These are phyloP conservation scores for Apogon talboti DNA, from an alignment of 2,797 vertebrate genomes.

Conservation along the genomic window DNA sequence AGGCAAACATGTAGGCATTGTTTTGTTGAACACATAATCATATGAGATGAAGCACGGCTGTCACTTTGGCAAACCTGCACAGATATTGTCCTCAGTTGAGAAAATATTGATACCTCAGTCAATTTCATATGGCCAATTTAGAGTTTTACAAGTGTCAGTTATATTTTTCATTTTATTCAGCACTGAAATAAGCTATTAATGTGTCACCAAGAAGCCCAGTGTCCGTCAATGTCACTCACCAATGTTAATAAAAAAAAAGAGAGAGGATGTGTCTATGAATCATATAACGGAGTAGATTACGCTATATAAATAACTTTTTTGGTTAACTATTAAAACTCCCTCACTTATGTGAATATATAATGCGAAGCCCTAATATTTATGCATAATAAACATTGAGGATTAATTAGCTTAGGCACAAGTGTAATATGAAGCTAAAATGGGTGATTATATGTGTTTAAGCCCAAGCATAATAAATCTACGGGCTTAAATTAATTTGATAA, in stretches of 20 bases:
- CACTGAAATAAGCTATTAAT: neutral
- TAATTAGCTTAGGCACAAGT: slow-evolving; percentile 81
- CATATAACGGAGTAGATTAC: slow-evolving; percentile 20
- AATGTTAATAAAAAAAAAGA: slow-evolving; percentile 41
- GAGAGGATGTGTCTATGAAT: slow-evolving; percentile 25
- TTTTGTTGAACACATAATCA: slow-evolving; percentile 77
- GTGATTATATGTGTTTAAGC: slow-evolving; percentile 81
- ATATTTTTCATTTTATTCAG: neutral
- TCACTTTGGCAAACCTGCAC: slow-evolving; percentile 52
- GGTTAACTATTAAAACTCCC: slow-evolving; percentile 45
- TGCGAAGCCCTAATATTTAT: slow-evolving; percentile 76
- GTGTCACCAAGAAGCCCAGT: slow-evolving; percentile 12
- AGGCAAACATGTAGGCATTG: slow-evolving; percentile 79
- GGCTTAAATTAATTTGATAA: slow-evolving; percentile 82
- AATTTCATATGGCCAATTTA: neutral
- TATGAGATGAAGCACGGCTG: slow-evolving; percentile 67
- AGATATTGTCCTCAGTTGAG: slow-evolving; percentile 20
- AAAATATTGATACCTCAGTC: slow-evolving; percentile 10
- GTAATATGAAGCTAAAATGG: slow-evolving; percentile 81
- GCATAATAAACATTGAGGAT: slow-evolving; percentile 77
- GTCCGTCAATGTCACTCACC: slow-evolving; percentile 49
- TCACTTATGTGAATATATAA: slow-evolving; percentile 54
- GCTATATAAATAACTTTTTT: slow-evolving; percentile 48
- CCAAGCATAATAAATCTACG: slow-evolving; percentile 70
- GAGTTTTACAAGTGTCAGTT: neutral